Evolutionary conservation across 2,113 vertebrate species (phyloP), one percentile per base, ranked within the genome.

Genomic region (Hippocampus abdominalis): DNA sequence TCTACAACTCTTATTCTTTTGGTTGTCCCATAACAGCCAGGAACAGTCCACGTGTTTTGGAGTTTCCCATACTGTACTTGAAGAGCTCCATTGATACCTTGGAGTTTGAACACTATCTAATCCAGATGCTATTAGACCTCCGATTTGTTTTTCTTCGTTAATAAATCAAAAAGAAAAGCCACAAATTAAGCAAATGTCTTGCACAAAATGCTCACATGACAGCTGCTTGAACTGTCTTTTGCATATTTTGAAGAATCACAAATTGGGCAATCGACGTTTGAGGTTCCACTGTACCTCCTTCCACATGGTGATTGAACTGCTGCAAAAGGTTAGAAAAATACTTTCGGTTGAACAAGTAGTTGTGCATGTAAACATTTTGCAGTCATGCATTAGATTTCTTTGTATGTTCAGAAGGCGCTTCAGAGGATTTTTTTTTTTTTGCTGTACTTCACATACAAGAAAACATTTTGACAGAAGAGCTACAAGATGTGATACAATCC

Each of bases 231-330:
- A 51, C 49, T 25, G 10, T 13, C 53, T 56, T 56, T 8, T 25
- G 54, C 21, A 4, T 40, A 63, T 21, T 63, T 27, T 57, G 25
- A 27, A 57, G 25, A 57, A 57, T 57, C 12, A 1, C 11, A 57
- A 57, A 57, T 57, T 13, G 25, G 12, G 12, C 23, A 57, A 57
- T 57, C 23, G 36, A 63, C 36, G 16, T 18, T 18, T 36, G 53
- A 54, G 16, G 21, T 23, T 63, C 9, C 39, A 63, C 32, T n/a
- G 61, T 53, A 61, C 75, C 73, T 25, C 29, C 54, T 80, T 54
- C 40, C 79, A 80, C 72, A 75, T 77, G 83, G 73, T 68, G 40
- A 46, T 69, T 78, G 74, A 82, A 74, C 77, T 74, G 77, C 65
- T 72, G 77, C 62, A 71, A 12, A 12, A 29, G 53, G 60, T 39